Percentiles rank a stretch among this genome's conserved stretches.
These are phyloP conservation scores for Listrodromus nycthemerus DNA, from an alignment of 2,888 invertebrate species.

Conservation along the genomic window DNA sequence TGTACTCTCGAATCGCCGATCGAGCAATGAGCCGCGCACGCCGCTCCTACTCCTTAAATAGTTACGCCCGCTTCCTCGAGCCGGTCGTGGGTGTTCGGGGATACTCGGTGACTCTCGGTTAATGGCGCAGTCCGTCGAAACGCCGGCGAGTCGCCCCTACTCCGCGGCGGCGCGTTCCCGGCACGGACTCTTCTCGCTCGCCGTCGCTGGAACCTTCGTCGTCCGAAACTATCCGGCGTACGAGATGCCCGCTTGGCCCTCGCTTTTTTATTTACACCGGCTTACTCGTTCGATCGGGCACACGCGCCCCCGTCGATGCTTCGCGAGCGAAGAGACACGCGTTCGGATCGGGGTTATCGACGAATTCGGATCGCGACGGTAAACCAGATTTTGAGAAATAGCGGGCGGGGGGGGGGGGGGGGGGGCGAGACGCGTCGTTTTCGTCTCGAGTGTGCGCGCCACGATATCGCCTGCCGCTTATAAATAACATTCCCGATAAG, in stretches of 20 bases:
- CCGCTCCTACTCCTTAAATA: slow-evolving; percentile 82
- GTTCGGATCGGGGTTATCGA: not conserved
- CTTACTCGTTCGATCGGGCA: not conserved
- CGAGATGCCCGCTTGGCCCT: slow-evolving; percentile 9
- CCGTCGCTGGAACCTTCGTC: slow-evolving; percentile 51
- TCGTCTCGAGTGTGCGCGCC: no score
- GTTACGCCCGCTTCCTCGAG: slow-evolving; percentile 69
- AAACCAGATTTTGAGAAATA: slow-evolving; percentile 41
- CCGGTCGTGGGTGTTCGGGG: slow-evolving; percentile 74
- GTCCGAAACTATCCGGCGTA: slow-evolving; percentile 28
- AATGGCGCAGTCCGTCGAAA: slow-evolving; percentile 5
- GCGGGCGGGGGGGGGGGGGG: no score
- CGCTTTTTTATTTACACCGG: slow-evolving; percentile 38
- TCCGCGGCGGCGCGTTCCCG: not conserved
- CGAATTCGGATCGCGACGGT: slow-evolving; percentile 42
- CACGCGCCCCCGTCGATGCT: no score
- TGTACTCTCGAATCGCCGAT: slow-evolving; percentile 68
- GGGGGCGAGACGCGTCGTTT: no score
- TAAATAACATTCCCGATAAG: slow-evolving; percentile 3
- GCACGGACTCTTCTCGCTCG: slow-evolving; percentile 12
- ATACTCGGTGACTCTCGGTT: slow-evolving; percentile 60
- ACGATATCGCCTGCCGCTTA: not conserved
- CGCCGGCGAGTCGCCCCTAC: slow-evolving; percentile 14
- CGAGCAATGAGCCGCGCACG: slow-evolving; percentile 80
- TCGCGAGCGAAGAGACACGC: no score